These are phyloP conservation scores for Chromoteleia sp. DNA, from an alignment of 2,888 invertebrate species.

Conservation along the genomic window DNA sequence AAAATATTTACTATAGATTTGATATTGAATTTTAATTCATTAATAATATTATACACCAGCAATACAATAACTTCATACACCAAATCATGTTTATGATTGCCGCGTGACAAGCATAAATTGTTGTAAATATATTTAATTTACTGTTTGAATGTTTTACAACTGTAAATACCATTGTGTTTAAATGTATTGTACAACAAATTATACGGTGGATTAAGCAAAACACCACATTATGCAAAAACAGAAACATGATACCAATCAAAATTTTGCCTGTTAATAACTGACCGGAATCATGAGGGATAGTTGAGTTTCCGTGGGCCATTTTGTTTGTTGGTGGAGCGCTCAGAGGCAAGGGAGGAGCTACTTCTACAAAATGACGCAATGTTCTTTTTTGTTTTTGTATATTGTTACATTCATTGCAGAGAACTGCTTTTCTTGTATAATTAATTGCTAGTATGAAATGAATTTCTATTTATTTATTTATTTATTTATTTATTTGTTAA, in stretches of 20 bases:
- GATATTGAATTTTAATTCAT: background rate
- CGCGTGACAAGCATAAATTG: too few relatives aligned
- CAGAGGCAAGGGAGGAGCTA: constrained; percentile 87
- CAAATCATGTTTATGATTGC: too few relatives aligned
- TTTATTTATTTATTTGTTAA: background rate
- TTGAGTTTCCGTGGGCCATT: constrained; percentile 80
- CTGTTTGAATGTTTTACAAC: too few relatives aligned
- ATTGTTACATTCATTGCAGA: background rate
- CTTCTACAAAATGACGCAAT: constrained; percentile 84
- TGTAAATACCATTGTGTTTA: too few relatives aligned
- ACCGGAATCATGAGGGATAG: constrained; percentile 81
- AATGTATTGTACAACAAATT: too few relatives aligned
- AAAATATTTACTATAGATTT: background rate
- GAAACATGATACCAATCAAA: constrained; percentile 42
- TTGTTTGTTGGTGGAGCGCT: constrained; percentile 85
- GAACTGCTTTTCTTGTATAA: background rate
- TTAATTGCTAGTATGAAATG: background rate
- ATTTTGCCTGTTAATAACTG: constrained; percentile 75
- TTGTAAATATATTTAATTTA: too few relatives aligned
- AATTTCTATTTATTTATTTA: background rate
- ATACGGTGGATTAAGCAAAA: background rate
- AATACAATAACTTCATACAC: too few relatives aligned
- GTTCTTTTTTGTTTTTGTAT: constrained; percentile 37
- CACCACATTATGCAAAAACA: too few relatives aligned
- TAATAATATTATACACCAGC: too few relatives aligned